Evolutionary conservation across 2,113 vertebrate genomes (phyloP).

Genomic region (Suricata suricatta): DNA sequence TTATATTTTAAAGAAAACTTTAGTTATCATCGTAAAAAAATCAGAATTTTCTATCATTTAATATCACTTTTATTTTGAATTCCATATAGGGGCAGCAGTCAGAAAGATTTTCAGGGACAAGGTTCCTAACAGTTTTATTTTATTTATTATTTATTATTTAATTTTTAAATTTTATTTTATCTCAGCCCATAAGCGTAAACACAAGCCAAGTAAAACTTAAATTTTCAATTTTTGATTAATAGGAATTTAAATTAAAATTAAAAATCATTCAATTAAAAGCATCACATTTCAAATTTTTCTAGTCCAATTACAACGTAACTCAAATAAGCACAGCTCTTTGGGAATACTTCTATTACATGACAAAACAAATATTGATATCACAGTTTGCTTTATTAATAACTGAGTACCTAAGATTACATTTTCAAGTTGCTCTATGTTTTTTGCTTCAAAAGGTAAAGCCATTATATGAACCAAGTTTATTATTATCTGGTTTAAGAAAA

Average conservation of each 20-base stretch:
- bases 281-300: conserved; percentile 17
- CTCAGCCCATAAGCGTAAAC: background rate
- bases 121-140: background rate
- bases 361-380: conserved; percentile 24
- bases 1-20: conserved; percentile 31
- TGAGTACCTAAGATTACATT: background rate
- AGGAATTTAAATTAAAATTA: conserved; percentile 43
- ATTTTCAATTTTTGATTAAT: background rate
- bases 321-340: conserved; percentile 26
- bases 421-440: conserved; percentile 12
- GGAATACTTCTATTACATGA: background rate
- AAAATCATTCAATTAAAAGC: conserved; percentile 23
- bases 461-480: background rate
- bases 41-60: background rate
- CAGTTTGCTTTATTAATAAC: conserved; percentile 21
- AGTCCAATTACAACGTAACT: background rate
- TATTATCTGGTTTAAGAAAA: background rate
- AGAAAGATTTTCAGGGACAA: background rate
- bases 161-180: background rate
- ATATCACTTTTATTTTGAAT: conserved; percentile 6
- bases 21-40: conserved; percentile 22
- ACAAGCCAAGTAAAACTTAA: background rate
- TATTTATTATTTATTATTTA: too few relatives aligned
- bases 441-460: conserved; percentile 37
- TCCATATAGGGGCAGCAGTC: background rate